These are phyloP conservation scores for Doryteuthis pealeii DNA, from an alignment of 1,140 invertebrate genomes.

Conservation along the genomic window DNA sequence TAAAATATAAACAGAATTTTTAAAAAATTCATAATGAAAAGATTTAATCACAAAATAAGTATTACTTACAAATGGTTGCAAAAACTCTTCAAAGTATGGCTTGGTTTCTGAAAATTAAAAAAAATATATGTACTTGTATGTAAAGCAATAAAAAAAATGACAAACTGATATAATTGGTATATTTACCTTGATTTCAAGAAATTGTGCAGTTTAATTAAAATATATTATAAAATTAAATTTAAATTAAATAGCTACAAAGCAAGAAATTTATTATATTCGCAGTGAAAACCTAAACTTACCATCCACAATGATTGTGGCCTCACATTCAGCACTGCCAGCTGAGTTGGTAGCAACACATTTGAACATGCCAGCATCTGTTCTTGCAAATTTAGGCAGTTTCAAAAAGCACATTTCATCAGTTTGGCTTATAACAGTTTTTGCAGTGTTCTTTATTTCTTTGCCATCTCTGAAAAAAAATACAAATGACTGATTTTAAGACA, in stretches of 20 bases:
- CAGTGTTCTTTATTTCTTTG: conserved; percentile 74
- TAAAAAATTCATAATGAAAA: too few relatives aligned
- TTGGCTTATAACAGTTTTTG: conserved; percentile 74
- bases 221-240: too few relatives aligned
- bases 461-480: conserved; percentile 68
- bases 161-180: too few relatives aligned
- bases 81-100: not conserved
- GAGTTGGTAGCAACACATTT: conserved; percentile 53
- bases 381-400: conserved; percentile 41
- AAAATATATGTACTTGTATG: too few relatives aligned
- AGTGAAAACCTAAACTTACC: too few relatives aligned
- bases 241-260: too few relatives aligned
- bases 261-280: too few relatives aligned
- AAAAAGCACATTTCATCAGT: conserved; percentile 78
- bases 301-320: conserved; percentile 45
- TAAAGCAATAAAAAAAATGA: too few relatives aligned
- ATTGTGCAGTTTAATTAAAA: too few relatives aligned
- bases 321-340: conserved; percentile 45
- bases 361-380: conserved; percentile 52
- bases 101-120: not conserved
- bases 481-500: not conserved
- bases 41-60: too few relatives aligned
- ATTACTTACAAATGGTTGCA: not conserved
- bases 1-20: too few relatives aligned
- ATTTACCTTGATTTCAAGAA: too few relatives aligned